Evolutionary conservation across 2,797 vertebrate species (phyloP).

Genomic region (Manis crassicaudata): DNA sequence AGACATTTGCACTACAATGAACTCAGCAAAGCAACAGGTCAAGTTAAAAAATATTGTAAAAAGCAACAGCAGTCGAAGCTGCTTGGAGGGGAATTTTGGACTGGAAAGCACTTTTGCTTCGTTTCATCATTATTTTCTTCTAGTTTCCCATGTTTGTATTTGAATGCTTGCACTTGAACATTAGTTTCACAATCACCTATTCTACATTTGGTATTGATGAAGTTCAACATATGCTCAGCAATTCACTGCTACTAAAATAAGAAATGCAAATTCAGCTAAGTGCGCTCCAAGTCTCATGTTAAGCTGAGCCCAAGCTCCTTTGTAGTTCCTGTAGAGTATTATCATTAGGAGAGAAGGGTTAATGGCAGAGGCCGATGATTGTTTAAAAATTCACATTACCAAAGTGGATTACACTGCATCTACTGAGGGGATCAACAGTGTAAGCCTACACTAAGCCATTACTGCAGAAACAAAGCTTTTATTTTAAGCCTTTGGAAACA

Average conservation of each 20-base stretch:
- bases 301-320: constrained; percentile 80
- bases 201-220: constrained; percentile 82
- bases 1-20: constrained; percentile 81
- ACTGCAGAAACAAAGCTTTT: constrained; percentile 93
- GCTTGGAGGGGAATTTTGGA: constrained; percentile 73
- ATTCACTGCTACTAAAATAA: constrained; percentile 83
- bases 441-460: constrained; percentile 92
- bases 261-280: constrained; percentile 86
- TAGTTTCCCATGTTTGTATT: constrained; percentile 68
- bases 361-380: constrained; percentile 88
- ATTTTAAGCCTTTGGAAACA: constrained; percentile 92
- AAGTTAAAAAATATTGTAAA: constrained; percentile 76
- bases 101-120: constrained; percentile 69
- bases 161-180: constrained; percentile 79
- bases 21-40: constrained; percentile 66
- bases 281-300: constrained; percentile 79
- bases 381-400: constrained; percentile 92
- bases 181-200: constrained; percentile 80
- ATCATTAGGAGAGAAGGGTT: constrained; percentile 89
- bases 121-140: constrained; percentile 74
- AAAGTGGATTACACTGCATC: constrained; percentile 93
- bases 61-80: constrained; percentile 44
- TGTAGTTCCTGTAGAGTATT: constrained; percentile 84
- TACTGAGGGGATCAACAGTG: constrained; percentile 91
- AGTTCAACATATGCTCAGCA: constrained; percentile 83